Percentiles rank a stretch among this genome's conserved stretches.
phyloP scores from a whole-genome alignment of 2,888 invertebrate species.

The Xanthorhoe spadicearia region DNA sequence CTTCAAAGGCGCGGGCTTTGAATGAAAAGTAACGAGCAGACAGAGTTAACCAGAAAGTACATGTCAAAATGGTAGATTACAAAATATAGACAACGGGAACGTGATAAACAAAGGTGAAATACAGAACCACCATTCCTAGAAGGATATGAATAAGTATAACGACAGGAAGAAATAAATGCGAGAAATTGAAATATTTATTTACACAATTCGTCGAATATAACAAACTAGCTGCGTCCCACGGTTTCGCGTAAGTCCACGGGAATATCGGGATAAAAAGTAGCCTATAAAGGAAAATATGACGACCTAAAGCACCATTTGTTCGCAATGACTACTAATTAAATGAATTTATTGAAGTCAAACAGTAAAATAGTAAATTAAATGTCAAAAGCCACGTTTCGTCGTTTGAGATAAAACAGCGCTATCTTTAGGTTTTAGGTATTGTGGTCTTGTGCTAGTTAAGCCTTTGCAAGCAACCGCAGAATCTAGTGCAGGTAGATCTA shows the following conservation, averaged over 20 bases:
- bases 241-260: too few species aligned
- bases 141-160: background rate
- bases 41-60: conserved; percentile 10
- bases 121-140: background rate
- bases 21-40: conserved; percentile 25
- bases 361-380: conserved; percentile 23
- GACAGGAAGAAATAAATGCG: too few species aligned
- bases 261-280: too few species aligned
- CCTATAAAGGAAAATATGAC: background rate
- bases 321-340: conserved; percentile 8
- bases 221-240: too few species aligned
- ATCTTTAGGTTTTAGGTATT: conserved; percentile 6
- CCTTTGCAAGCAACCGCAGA: conserved; percentile 10
- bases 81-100: background rate
- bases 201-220: background rate
- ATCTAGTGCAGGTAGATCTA: conserved; percentile 7
- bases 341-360: conserved; percentile 11
- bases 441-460: conserved; percentile 9
- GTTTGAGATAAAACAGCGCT: conserved; percentile 15
- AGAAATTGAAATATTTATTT: background rate
- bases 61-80: background rate
- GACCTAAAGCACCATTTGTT: background rate
- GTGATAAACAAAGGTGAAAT: background rate
- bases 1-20: conserved; percentile 5
- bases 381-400: conserved; percentile 23